These are phyloP conservation scores for Ascidia mentula DNA, from an alignment of 23 tunicate species.

Conservation along the genomic window DNA sequence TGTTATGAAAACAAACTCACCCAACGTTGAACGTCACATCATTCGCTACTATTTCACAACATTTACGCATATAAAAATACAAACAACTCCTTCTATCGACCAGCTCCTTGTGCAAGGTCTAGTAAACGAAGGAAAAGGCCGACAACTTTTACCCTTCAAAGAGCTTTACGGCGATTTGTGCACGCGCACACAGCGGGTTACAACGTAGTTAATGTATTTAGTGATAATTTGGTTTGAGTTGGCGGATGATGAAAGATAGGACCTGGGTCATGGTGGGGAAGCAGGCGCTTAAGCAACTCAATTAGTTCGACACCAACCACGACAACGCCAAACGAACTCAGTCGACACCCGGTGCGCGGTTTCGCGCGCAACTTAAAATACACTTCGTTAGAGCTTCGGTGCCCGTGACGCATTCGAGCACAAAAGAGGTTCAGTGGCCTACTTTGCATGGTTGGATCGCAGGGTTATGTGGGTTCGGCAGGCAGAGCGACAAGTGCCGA, in stretches of 20 bases:
- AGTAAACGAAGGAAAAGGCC: no score
- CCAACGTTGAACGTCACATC: no score
- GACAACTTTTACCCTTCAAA: no score
- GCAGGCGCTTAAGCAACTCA: neutral
- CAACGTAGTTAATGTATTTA: neutral
- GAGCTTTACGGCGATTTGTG: no score
- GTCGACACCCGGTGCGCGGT: neutral
- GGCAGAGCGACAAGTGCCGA: neutral
- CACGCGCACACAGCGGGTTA: neutral
- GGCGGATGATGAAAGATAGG: neutral
- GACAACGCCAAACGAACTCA: neutral
- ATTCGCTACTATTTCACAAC: no score
- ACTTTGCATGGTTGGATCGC: conserved; percentile 26
- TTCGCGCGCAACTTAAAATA: conserved; percentile 1
- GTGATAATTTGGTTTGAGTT: neutral
- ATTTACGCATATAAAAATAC: no score
- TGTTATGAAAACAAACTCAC: no score
- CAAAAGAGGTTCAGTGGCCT: conserved; percentile 24
- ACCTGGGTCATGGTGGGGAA: no score
- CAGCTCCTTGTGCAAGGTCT: no score
- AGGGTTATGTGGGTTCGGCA: conserved; percentile 25
- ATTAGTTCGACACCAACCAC: conserved; percentile 6
- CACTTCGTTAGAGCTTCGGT: neutral
- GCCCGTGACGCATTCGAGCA: conserved; percentile 4
- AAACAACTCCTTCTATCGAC: no score